Evolutionary conservation across 2,888 invertebrate genomes (phyloP).

Genomic region (Meteorus cinctellus): DNA sequence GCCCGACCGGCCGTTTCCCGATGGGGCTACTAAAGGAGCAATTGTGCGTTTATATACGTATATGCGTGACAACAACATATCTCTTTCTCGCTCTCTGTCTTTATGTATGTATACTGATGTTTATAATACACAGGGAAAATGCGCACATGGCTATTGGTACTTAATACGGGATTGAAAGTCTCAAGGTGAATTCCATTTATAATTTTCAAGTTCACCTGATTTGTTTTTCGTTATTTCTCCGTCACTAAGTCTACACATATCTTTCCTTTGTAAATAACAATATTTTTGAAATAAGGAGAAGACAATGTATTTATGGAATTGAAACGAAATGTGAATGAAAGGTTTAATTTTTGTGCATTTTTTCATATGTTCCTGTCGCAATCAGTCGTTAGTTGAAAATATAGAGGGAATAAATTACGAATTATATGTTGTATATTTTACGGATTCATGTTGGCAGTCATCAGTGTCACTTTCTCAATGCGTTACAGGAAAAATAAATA

Average conservation of each 20-base stretch:
- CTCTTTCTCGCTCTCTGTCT: neutral
- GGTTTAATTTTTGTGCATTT: neutral
- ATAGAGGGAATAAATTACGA: neutral
- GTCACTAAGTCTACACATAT: slow-evolving; percentile 1
- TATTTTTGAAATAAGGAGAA: too few species aligned
- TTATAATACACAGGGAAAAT: neutral
- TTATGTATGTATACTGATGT: neutral
- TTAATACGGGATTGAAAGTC: slow-evolving; percentile 15
- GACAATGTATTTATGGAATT: neutral
- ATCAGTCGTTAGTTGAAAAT: neutral
- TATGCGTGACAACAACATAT: slow-evolving; percentile 23
- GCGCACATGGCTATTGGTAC: slow-evolving; percentile 14
- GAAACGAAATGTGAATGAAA: neutral
- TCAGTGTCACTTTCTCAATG: neutral
- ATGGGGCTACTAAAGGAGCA: slow-evolving; percentile 39
- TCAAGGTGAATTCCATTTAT: slow-evolving; percentile 16
- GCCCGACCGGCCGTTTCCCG: slow-evolving; percentile 3
- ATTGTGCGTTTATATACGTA: slow-evolving; percentile 47
- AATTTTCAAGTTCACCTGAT: slow-evolving; percentile 24
- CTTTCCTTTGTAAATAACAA: neutral
- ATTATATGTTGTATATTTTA: neutral
- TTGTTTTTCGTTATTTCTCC: slow-evolving; percentile 13
- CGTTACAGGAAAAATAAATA: neutral
- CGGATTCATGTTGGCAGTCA: neutral
- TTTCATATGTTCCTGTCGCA: neutral